These are phyloP conservation scores for Marmota flaviventris DNA, from an alignment of 2,113 vertebrate genomes.

Conservation along the genomic window DNA sequence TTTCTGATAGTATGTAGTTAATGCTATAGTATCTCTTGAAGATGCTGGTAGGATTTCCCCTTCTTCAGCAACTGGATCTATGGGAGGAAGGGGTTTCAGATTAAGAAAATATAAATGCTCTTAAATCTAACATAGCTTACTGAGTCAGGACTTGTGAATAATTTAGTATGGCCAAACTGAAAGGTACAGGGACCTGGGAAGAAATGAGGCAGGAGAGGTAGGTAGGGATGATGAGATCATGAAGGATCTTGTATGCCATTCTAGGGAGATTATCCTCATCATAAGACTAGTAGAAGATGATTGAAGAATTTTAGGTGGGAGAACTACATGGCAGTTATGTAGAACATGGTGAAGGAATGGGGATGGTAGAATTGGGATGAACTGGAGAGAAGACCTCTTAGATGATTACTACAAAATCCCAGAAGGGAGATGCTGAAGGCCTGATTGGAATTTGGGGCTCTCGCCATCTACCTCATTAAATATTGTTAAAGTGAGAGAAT, in stretches of 20 bases:
- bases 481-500: not conserved
- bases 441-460: not conserved
- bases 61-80: not conserved
- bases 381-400: not conserved
- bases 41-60: too few species aligned
- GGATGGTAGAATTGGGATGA: not conserved
- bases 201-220: not conserved
- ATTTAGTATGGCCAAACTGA: not conserved
- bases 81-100: not conserved
- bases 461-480: not conserved
- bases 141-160: not conserved
- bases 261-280: not conserved
- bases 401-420: not conserved
- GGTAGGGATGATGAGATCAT: not conserved
- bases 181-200: not conserved
- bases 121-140: not conserved
- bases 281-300: not conserved
- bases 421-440: not conserved
- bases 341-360: not conserved
- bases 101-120: not conserved
- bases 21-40: too few species aligned
- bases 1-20: too few species aligned
- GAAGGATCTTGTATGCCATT: not conserved
- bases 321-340: not conserved
- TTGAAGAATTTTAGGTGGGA: not conserved